phyloP scores from a whole-genome alignment of 1,140 invertebrate species.

The Wiebesia pumilae region DNA sequence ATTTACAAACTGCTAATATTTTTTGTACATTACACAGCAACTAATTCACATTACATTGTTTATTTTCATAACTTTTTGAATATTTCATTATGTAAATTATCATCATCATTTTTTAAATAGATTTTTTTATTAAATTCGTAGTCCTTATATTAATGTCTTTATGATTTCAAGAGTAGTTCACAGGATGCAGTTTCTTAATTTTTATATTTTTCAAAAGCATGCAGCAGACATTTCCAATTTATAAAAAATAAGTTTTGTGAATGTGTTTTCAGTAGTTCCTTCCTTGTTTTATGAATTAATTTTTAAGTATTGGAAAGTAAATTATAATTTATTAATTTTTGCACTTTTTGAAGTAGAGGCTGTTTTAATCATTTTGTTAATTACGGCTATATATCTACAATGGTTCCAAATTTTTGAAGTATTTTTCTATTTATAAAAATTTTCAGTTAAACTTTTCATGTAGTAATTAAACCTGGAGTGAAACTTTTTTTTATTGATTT shows the following conservation, averaged over 20 bases:
- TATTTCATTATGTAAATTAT: conserved; percentile 11
- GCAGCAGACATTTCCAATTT: conserved; percentile 5
- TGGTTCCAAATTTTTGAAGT: neutral
- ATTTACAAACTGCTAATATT: conserved; percentile 15
- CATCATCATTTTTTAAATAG: neutral
- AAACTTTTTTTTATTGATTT: too few species aligned
- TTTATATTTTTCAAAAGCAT: conserved; percentile 38
- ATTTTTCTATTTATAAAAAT: neutral
- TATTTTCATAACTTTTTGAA: conserved; percentile 11
- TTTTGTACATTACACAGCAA: conserved; percentile 18
- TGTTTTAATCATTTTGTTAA: neutral
- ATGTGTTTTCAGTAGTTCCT: neutral
- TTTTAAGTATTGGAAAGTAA: neutral
- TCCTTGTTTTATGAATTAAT: neutral
- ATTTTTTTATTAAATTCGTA: neutral
- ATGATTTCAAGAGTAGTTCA: conserved; percentile 3
- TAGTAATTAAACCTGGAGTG: too few species aligned
- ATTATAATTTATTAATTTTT: neutral
- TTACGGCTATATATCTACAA: conserved; percentile 24
- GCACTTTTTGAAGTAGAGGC: neutral
- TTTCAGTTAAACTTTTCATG: neutral
- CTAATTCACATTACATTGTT: neutral
- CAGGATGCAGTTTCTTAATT: neutral
- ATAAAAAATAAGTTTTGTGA: conserved; percentile 22
- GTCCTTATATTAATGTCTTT: neutral